phyloP scores from a whole-genome alignment of 2,888 invertebrate genomes.

The Laspeyria flexula region DNA sequence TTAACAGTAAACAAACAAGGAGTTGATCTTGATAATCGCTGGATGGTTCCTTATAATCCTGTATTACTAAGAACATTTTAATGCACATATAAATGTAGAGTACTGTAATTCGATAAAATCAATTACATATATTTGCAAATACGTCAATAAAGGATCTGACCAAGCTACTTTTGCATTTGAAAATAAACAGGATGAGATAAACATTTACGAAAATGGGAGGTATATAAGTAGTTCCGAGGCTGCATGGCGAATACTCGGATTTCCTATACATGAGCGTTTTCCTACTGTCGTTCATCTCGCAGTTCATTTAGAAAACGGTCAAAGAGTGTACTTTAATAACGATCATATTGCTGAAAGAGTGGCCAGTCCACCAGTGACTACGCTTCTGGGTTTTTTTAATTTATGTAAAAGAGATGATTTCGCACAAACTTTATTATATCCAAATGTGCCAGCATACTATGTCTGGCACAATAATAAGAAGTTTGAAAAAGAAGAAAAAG shows the following conservation, averaged over 20 bases:
- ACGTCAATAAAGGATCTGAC: constrained; percentile 21
- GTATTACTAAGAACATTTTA: constrained; percentile 20
- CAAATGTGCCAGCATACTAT: too few relatives aligned
- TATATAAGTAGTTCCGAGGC: constrained; percentile 26
- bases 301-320: constrained; percentile 10
- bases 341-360: too few relatives aligned
- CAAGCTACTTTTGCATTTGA: constrained; percentile 18
- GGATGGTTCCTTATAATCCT: constrained; percentile 44
- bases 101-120: constrained; percentile 26
- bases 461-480: too few relatives aligned
- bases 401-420: too few relatives aligned
- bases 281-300: constrained; percentile 4
- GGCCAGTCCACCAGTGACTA: too few relatives aligned
- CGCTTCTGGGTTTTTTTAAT: too few relatives aligned
- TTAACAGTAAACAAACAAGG: too few relatives aligned
- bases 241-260: constrained; percentile 31
- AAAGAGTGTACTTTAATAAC: too few relatives aligned
- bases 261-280: constrained; percentile 22
- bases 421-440: too few relatives aligned
- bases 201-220: constrained; percentile 27
- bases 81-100: constrained; percentile 30
- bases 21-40: constrained; percentile 47
- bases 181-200: constrained; percentile 30
- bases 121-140: constrained; percentile 26
- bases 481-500: constrained; percentile 4